These are phyloP conservation scores for Ditylenchus weischeri DNA, from an alignment of 2,888 invertebrate species.

Conservation along the genomic window DNA sequence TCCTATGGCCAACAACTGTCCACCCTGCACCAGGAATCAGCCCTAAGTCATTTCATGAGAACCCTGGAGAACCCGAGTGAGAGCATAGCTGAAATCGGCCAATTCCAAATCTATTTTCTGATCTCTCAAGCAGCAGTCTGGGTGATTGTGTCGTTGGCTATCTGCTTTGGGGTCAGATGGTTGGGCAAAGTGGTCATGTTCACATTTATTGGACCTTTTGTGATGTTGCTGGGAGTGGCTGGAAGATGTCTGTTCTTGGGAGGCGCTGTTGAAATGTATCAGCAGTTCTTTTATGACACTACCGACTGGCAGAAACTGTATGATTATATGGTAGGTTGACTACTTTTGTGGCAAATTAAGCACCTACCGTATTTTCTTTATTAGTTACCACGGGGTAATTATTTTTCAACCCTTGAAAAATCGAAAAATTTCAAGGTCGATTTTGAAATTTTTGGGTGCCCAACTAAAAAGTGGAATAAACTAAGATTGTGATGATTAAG, in stretches of 20 bases:
- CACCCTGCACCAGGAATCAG: constrained; percentile 45
- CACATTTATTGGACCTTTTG: constrained; percentile 38
- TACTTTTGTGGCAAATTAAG: constrained; percentile 8
- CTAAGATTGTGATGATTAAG: no score
- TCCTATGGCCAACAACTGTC: constrained; percentile 24
- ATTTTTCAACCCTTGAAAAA: no score
- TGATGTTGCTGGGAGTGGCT: constrained; percentile 27
- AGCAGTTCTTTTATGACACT: constrained; percentile 41
- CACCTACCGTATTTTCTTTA: no score
- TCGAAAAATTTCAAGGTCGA: no score
- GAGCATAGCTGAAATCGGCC: constrained; percentile 49
- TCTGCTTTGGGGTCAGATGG: constrained; percentile 58
- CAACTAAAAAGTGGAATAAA: no score
- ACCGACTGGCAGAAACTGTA: constrained; percentile 53
- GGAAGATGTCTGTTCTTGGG: constrained; percentile 38
- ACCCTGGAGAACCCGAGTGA: constrained; percentile 46
- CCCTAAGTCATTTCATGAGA: constrained; percentile 53
- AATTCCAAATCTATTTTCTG: constrained; percentile 48
- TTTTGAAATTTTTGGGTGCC: no score
- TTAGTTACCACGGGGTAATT: no score
- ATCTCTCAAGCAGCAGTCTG: constrained; percentile 53
- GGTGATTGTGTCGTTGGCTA: constrained; percentile 50
- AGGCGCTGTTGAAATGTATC: constrained; percentile 45
- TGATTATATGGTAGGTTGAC: constrained; percentile 39
- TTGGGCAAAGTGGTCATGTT: constrained; percentile 51